Evolutionary conservation across 2,113 vertebrate species (phyloP).

Genomic region (Rynchops niger): DNA sequence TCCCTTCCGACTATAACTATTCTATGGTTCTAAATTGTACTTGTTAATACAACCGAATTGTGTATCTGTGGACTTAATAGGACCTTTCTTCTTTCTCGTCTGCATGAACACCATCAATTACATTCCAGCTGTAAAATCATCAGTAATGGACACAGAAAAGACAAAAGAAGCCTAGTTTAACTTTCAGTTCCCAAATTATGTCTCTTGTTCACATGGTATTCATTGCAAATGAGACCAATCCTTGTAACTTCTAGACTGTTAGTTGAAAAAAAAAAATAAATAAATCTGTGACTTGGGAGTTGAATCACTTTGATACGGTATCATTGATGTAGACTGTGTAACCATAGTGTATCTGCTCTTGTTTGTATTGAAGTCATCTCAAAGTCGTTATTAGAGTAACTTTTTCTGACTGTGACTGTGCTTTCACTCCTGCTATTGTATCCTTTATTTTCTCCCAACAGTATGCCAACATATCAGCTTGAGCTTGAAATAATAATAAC

Average conservation of each 20-base stretch:
- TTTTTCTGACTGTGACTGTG: background rate
- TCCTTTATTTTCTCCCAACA: background rate
- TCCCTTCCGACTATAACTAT: background rate
- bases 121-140: background rate
- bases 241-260: background rate
- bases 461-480: background rate
- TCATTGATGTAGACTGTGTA: background rate
- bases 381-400: background rate
- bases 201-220: background rate
- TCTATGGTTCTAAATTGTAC: background rate
- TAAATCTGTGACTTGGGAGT: background rate
- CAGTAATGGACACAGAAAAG: background rate
- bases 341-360: background rate
- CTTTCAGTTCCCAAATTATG: background rate
- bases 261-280: background rate
- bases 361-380: background rate
- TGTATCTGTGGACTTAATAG: background rate
- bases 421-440: constrained; percentile 14
- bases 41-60: background rate
- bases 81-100: background rate
- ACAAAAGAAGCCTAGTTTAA: background rate
- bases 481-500: constrained; percentile 47
- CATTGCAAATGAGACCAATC: background rate
- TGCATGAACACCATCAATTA: background rate
- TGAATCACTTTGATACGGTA: background rate